Evolutionary conservation across 2,888 invertebrate genomes (phyloP).

Genomic region (Lasioglossum lativentre): DNA sequence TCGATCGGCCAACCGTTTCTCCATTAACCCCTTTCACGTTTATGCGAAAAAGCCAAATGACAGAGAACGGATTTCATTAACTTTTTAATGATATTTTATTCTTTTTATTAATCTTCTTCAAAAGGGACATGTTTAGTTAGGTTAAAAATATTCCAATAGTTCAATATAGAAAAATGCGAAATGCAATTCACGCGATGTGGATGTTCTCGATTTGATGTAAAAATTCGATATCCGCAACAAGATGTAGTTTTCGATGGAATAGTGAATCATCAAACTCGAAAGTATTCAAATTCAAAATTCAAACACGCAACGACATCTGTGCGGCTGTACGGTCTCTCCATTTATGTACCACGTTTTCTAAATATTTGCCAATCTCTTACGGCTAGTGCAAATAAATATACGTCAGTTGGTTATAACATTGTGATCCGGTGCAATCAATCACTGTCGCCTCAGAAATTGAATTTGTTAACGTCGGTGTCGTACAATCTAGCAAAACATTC

Average conservation of each 20-base stretch:
- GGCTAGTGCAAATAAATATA: conserved; percentile 5
- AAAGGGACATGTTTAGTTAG: neutral
- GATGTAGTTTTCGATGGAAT: neutral
- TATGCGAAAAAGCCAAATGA: neutral
- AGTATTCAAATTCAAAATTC: neutral
- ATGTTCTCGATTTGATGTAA: neutral
- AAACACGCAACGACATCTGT: neutral
- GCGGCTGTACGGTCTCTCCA: neutral
- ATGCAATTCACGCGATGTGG: neutral
- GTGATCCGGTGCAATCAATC: neutral
- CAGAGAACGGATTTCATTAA: neutral
- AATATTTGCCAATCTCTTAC: conserved; percentile 10
- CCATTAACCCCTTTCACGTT: neutral
- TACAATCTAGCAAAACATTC: neutral
- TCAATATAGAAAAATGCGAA: neutral
- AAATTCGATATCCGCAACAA: neutral
- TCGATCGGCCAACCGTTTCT: neutral
- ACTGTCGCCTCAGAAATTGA: conserved; percentile 2
- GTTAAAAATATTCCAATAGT: neutral
- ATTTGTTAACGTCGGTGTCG: neutral
- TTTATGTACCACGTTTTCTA: conserved; percentile 3
- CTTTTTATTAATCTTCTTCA: neutral
- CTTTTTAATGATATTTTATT: neutral
- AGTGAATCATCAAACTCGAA: neutral
- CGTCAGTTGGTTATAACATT: neutral